Percentiles rank a stretch among this genome's conserved stretches.
These are phyloP conservation scores for Alentia gelatinosa DNA, from an alignment of 2,888 invertebrate species.

Conservation along the genomic window DNA sequence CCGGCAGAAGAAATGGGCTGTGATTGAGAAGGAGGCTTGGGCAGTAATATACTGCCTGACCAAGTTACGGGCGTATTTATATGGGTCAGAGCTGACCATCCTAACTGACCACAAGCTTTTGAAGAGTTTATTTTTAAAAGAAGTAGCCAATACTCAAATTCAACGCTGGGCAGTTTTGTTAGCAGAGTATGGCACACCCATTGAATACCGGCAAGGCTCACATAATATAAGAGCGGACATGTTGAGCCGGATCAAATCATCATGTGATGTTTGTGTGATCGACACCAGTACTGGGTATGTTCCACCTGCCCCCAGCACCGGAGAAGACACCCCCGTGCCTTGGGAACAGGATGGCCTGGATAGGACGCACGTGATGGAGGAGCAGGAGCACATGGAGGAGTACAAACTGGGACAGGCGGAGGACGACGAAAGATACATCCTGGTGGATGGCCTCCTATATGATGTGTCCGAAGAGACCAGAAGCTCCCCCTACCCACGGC, in stretches of 20 bases:
- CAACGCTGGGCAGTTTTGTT: slow-evolving; percentile 51
- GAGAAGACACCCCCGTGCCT: neutral
- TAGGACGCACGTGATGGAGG: neutral
- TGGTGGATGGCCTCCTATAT: neutral
- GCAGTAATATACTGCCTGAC: neutral
- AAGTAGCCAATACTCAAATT: slow-evolving; percentile 41
- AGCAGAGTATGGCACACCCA: slow-evolving; percentile 52
- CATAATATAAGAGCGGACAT: slow-evolving; percentile 47
- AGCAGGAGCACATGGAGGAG: neutral
- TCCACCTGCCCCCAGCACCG: neutral
- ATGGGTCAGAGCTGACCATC: neutral
- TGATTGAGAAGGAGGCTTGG: slow-evolving; percentile 52
- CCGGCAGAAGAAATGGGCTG: neutral
- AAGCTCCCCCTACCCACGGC: neutral
- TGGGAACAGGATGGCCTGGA: neutral
- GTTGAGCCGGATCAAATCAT: neutral
- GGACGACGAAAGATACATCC: neutral
- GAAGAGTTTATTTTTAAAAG: slow-evolving; percentile 13
- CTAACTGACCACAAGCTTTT: slow-evolving; percentile 56
- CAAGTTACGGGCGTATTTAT: slow-evolving; percentile 48
- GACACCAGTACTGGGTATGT: neutral
- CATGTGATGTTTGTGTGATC: neutral
- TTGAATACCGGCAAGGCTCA: neutral
- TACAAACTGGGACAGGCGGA: neutral
- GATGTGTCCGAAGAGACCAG: neutral